Evolutionary conservation across 2,797 vertebrate genomes (phyloP).

Genomic region (Galago senegalensis): DNA sequence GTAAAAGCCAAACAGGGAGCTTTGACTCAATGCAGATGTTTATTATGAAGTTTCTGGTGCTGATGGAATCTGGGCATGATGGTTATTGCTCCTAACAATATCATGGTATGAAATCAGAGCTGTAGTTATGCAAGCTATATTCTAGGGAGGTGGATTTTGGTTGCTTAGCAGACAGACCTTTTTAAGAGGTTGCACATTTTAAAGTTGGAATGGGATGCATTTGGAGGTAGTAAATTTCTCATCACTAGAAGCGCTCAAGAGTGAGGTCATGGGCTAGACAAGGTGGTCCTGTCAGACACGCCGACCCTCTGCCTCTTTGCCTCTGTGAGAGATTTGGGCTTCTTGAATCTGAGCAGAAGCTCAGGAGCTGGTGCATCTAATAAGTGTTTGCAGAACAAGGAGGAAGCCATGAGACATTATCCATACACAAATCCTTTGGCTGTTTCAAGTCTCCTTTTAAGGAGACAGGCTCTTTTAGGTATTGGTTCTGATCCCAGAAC

Average conservation of each 20-base stretch:
- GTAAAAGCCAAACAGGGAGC: slow-evolving; percentile 22
- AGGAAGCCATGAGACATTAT: background rate
- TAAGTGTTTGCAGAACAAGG: background rate
- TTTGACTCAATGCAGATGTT: slow-evolving; percentile 73
- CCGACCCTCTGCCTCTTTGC: background rate
- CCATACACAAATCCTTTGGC: background rate
- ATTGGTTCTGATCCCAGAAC: background rate
- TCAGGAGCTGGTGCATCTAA: background rate
- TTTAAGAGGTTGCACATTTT: background rate
- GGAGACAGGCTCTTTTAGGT: background rate
- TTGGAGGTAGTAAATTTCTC: slow-evolving; percentile 48
- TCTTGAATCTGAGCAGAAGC: background rate
- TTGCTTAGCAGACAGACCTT: background rate
- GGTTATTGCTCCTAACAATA: background rate
- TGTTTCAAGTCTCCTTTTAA: background rate
- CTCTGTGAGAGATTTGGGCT: background rate
- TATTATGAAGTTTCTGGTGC: slow-evolving; percentile 63
- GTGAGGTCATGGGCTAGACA: background rate
- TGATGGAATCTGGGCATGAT: slow-evolving; percentile 30
- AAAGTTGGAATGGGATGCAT: slow-evolving; percentile 20
- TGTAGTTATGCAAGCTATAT: slow-evolving; percentile 2
- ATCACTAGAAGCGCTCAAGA: slow-evolving; percentile 27
- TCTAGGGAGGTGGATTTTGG: slow-evolving; percentile 19
- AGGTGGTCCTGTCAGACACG: background rate
- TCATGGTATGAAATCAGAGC: background rate